Percentiles rank a stretch among this genome's conserved stretches.
Conservation (phyloP, 2,888 invertebrate genomes). For the Agrilus biguttatus region DNA sequence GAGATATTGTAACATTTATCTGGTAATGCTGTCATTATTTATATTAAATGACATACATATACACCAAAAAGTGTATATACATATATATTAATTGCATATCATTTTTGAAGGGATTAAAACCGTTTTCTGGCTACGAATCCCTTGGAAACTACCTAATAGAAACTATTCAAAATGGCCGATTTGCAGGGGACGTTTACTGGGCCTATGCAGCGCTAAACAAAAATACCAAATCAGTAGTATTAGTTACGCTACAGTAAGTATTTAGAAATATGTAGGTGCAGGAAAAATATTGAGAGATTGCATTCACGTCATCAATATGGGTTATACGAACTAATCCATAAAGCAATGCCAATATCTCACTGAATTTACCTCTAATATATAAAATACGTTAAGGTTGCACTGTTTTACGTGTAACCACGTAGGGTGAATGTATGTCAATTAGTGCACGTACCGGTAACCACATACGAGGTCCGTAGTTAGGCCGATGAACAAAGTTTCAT, state of each 20-base stretch:
- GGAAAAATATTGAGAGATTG: too few relatives aligned
- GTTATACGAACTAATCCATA: too few relatives aligned
- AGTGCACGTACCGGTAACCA: too few relatives aligned
- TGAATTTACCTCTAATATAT: too few relatives aligned
- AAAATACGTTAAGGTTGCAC: too few relatives aligned
- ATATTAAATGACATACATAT: neutral
- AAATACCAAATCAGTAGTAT: constrained; percentile 47
- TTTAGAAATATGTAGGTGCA: neutral
- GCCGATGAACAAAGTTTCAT: too few relatives aligned
- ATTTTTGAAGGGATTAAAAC: constrained; percentile 46
- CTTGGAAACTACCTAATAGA: constrained; percentile 52
- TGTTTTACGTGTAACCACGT: too few relatives aligned
- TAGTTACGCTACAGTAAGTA: constrained; percentile 54
- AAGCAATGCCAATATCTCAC: too few relatives aligned
- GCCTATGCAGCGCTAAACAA: constrained; percentile 48
- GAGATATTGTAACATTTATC: constrained; percentile 48
- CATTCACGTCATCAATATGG: too few relatives aligned
- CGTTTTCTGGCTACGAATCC: constrained; percentile 57
- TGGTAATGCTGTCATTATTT: constrained; percentile 30
- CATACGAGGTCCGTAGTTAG: too few relatives aligned
- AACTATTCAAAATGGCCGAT: constrained; percentile 48
- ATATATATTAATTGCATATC: constrained; percentile 2
- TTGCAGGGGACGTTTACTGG: constrained; percentile 54
- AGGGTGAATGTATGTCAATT: too few relatives aligned
- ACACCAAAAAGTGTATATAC: neutral